phyloP scores from a whole-genome alignment of 2,888 invertebrate species.

The Idaea aversata region DNA sequence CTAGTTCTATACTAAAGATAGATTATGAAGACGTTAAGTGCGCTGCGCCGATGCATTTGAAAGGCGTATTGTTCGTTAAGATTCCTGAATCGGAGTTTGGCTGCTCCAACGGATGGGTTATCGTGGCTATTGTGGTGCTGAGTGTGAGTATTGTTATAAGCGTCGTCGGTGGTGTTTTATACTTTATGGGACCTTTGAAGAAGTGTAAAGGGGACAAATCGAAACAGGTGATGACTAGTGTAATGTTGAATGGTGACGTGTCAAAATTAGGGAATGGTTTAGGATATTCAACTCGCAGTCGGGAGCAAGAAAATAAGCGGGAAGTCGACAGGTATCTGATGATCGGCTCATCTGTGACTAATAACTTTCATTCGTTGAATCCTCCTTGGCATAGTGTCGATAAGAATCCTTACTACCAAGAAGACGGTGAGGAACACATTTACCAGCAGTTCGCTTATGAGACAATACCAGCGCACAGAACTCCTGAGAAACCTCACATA shows the following conservation, averaged over 20 bases:
- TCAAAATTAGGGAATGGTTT: constrained; percentile 75
- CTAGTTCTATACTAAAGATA: constrained; percentile 67
- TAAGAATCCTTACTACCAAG: constrained; percentile 73
- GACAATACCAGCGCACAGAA: constrained; percentile 75
- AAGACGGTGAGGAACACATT: constrained; percentile 75
- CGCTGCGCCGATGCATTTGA: constrained; percentile 79
- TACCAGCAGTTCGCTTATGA: constrained; percentile 78
- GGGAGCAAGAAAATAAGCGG: constrained; percentile 71
- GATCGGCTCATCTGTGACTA: constrained; percentile 76
- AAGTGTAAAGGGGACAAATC: constrained; percentile 77
- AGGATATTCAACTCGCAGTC: constrained; percentile 71
- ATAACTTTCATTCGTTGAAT: constrained; percentile 75
- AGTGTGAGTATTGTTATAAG: constrained; percentile 78
- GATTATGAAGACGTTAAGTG: constrained; percentile 82
- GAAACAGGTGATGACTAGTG: constrained; percentile 77
- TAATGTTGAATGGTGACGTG: constrained; percentile 75
- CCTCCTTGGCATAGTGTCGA: constrained; percentile 77
- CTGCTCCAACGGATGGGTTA: constrained; percentile 82
- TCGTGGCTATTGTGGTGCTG: constrained; percentile 76
- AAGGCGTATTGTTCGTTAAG: constrained; percentile 74
- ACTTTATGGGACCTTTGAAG: constrained; percentile 75
- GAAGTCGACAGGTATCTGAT: constrained; percentile 76
- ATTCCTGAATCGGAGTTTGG: constrained; percentile 83
- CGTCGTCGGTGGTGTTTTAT: constrained; percentile 72
- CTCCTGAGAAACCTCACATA: constrained; percentile 80